Base-by-base conservation (phyloP, 2,888 invertebrate species). In the Dendrolimus pini region DNA sequence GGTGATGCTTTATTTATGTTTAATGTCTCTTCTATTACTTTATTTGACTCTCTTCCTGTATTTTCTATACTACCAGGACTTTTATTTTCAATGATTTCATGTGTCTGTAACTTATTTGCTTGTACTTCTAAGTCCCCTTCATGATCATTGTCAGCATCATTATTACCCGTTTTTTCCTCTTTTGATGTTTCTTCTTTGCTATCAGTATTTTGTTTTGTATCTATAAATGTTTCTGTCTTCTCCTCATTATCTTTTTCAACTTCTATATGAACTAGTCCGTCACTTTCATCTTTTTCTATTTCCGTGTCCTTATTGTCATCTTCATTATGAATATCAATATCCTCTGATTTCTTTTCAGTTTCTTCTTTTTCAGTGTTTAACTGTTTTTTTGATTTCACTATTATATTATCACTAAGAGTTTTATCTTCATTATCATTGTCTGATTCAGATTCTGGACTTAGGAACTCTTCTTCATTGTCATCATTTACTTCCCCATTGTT, bases 381-480 rank as follows among this genome's bases (percentile, higher is more conserved):
- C 56, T 42, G 42, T 10, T 53, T 59, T 59, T 54, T 57, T 58
- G 58, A 54, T 56, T 60, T 55, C 14, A 63, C 52, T 52, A 53
- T 59, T 56, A 56, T 61, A 58, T 61, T 64, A 56, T 63, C 65
- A 60, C 64, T 75, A 61, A 80, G 76, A 56, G 72, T 74, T 56
- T 79, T 76, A 55, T 79, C 78, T 59, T 80, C 60, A 61, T 58
- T 64, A 56, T 85, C 85, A 69, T 83, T 78, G 59, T 87, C 82
- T 60, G 84, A 81, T 74, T 89, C 88, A 61, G 89, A 89, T 70
- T 89, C 87, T 58, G 89, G 89, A 67, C 89, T 89, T 62, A 89
- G 70, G 66, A 89, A 90, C 72, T 89, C 92, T 62, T 90, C 91
- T 62, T 89, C 86, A 56, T 88, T 89, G 66, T 83, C 91, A 56